phyloP scores from a whole-genome alignment of 2,113 vertebrate species.

The Agapornis roseicollis region DNA sequence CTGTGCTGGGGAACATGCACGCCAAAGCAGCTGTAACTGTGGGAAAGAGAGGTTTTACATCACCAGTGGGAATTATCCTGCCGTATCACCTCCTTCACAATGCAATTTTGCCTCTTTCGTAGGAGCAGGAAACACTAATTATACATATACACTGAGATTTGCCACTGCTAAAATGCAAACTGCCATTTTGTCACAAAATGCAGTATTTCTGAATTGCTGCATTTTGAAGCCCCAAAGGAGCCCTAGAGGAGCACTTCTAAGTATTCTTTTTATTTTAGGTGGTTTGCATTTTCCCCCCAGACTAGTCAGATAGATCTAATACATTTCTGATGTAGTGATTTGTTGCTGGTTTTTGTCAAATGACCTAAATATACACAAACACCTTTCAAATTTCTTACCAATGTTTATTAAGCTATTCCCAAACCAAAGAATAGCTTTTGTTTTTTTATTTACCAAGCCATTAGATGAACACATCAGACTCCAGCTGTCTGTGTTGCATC shows the following conservation, averaged over 20 bases:
- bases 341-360: background rate
- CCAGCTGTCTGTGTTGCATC: background rate
- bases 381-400: background rate
- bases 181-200: slow-evolving; percentile 31
- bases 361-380: background rate
- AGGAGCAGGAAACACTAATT: background rate
- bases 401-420: background rate
- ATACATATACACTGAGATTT: slow-evolving; percentile 17
- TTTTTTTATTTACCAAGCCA: background rate
- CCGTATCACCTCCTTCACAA: background rate
- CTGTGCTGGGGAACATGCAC: background rate
- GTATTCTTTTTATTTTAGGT: slow-evolving; percentile 3
- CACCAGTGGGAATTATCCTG: background rate
- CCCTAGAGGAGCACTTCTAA: slow-evolving; percentile 17
- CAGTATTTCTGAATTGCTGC: slow-evolving; percentile 11
- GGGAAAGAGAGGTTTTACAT: background rate
- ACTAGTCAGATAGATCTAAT: background rate
- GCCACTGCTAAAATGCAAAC: slow-evolving; percentile 13
- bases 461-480: background rate
- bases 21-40: background rate
- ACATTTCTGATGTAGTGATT: background rate
- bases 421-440: background rate
- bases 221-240: background rate
- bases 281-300: background rate
- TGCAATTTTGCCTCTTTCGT: background rate